Base-by-base conservation (phyloP, 2,888 invertebrate species). In the Pollenia amentaria region DNA sequence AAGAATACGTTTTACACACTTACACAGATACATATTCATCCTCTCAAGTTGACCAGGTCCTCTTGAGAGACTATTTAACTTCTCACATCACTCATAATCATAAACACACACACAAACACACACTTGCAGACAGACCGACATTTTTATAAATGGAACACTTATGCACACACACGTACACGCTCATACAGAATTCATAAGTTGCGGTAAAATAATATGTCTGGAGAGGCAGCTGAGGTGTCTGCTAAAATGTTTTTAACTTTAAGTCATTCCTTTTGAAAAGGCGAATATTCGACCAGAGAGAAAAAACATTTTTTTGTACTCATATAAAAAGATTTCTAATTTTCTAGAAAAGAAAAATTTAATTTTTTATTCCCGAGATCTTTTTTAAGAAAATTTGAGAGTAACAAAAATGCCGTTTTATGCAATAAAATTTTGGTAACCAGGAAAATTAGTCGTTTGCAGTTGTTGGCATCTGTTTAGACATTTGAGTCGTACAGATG, bases 171-270 rank as follows among this genome's bases (percentile, higher is more conserved):
- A 60, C 21, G 14, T 7, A 9, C 18, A 44, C 12, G 18, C 9
- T 16, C 12, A 16, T 21, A 42, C 7, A 42, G 3, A 42, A 65
- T 42, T 76, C 60, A 60, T 53, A 80, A 55, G 60, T 87, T 84
- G 80, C 46, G 76, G 83, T 76, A 70, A 21, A 75, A 76, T 70
- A 70, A 70, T 64, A 75, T 46, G 84, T 87, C 73, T 84, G 78
- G 44, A 76, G 67, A 55, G 76, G 21, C 80, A 80, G 65, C 72
- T 84, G 87, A 84, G 77, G 84, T 84, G 62, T 73, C 51, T 80
- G 64, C 11, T 70, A n/a, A 65, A 75, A 60, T 64, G 48, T 57
- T 57, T 76, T 55, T 46, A 3, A 8, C 9, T 72, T 75, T 48
- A 84, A 60, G 65, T 82, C 65, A 9, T 51, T 73, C 48, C 51